A percentile compares a stretch with the other conserved stretches of the same genome.
phyloP scores from a whole-genome alignment of 2,113 vertebrate genomes.

The Hippocampus comes region DNA sequence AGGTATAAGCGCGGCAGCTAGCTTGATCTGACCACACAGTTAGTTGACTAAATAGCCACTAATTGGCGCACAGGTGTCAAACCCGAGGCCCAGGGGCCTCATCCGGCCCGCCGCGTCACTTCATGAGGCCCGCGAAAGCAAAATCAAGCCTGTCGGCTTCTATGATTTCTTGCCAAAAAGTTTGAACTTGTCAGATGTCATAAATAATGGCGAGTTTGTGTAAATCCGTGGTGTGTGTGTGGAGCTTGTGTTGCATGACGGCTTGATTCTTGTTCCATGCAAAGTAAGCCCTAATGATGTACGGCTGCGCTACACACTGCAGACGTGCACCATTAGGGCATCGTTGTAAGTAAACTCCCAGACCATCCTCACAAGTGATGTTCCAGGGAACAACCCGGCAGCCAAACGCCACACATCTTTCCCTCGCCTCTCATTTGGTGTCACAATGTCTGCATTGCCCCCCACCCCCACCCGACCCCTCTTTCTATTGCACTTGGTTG shows the following conservation, averaged over 20 bases:
- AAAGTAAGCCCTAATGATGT: background rate
- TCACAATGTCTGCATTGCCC: background rate
- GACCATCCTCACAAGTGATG: conserved; percentile 34
- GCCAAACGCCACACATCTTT: conserved; percentile 41
- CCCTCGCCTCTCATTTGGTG: conserved; percentile 10
- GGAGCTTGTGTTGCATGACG: background rate
- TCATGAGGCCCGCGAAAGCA: too few relatives aligned
- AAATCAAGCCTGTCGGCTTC: too few relatives aligned
- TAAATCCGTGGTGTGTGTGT: too few relatives aligned
- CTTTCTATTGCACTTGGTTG: conserved; percentile 26
- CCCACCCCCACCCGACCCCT: conserved; percentile 1
- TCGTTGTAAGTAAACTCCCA: conserved; percentile 37
- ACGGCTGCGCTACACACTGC: background rate
- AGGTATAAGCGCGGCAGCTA: too few relatives aligned
- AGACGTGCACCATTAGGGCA: background rate
- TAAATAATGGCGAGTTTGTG: too few relatives aligned
- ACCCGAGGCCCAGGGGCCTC: too few relatives aligned
- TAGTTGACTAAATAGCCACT: too few relatives aligned
- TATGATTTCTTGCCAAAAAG: too few relatives aligned
- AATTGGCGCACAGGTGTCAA: too few relatives aligned
- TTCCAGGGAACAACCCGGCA: conserved; percentile 42
- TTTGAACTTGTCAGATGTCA: too few relatives aligned
- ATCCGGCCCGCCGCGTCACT: too few relatives aligned
- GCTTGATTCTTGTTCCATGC: background rate
- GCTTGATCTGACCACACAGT: too few relatives aligned